Conservation (phyloP, 2,113 vertebrate species). For the Mionectes macconnelli region DNA sequence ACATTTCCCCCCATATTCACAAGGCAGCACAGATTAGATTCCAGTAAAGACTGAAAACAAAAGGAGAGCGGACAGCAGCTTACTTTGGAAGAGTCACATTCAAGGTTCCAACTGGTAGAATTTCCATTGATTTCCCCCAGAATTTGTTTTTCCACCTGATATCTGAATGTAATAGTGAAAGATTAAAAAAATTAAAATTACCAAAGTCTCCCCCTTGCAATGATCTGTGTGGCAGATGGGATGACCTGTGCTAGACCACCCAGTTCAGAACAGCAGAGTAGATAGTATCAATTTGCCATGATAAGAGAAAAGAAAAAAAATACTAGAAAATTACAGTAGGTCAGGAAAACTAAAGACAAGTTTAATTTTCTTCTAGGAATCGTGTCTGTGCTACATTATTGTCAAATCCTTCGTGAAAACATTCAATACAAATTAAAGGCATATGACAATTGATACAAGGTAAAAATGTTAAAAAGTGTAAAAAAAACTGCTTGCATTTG, state of each 20-base stretch:
- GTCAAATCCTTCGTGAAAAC: background rate
- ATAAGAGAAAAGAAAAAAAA: background rate
- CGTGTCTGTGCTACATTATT: background rate
- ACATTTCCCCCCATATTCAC: background rate
- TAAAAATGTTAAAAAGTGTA: background rate
- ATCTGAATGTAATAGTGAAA: constrained; percentile 77
- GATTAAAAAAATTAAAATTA: background rate
- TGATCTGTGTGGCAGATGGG: background rate
- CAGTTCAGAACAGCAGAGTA: background rate
- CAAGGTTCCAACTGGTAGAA: constrained; percentile 92
- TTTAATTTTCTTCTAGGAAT: background rate
- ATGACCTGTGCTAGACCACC: background rate
- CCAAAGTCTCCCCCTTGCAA: background rate
- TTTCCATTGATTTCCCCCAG: constrained; percentile 99
- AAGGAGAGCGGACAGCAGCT: constrained; percentile 21
- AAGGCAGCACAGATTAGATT: background rate
- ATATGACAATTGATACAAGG: background rate
- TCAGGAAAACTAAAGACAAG: background rate
- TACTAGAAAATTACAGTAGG: background rate
- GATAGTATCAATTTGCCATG: background rate
- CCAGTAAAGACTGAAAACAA: background rate
- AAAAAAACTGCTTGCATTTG: background rate
- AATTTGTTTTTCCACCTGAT: constrained; percentile 99
- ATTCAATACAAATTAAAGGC: background rate
- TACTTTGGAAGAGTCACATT: constrained; percentile 94